phyloP scores from a whole-genome alignment of 2,797 vertebrate genomes.

The Leucoraja ocellata region DNA sequence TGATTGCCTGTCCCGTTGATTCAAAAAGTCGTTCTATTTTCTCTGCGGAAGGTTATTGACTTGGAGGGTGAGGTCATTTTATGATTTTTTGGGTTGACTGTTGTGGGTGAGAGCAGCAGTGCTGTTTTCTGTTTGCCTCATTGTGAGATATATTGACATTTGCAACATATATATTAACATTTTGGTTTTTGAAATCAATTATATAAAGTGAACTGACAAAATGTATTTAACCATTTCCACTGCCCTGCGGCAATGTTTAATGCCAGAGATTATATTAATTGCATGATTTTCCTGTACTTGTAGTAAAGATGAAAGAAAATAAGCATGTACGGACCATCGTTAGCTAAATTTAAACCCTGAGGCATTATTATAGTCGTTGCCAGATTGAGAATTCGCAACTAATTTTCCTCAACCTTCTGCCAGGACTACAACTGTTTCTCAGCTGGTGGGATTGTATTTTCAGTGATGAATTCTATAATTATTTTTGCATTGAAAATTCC shows the following conservation, averaged over 20 bases:
- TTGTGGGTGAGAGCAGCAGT: not conserved
- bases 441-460: not conserved
- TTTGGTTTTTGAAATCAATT: not conserved
- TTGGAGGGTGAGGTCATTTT: not conserved
- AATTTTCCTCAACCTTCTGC: not conserved
- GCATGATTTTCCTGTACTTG: not conserved
- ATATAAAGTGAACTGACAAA: not conserved
- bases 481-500: not conserved
- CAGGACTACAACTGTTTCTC: not conserved
- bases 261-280: not conserved
- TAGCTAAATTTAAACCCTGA: not conserved
- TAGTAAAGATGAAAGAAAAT: not conserved
- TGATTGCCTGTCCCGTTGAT: not conserved
- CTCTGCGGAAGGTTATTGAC: not conserved
- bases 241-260: too few relatives aligned
- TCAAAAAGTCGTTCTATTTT: not conserved
- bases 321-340: not conserved
- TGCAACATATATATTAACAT: too few relatives aligned
- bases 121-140: too few relatives aligned
- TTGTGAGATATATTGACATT: not conserved
- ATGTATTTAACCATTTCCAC: not conserved
- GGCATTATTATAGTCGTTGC: too few relatives aligned
- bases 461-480: not conserved
- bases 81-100: not conserved
- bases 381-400: not conserved